Conservation (phyloP, 2,888 invertebrate species). For the Glaucopsyche alexis region DNA sequence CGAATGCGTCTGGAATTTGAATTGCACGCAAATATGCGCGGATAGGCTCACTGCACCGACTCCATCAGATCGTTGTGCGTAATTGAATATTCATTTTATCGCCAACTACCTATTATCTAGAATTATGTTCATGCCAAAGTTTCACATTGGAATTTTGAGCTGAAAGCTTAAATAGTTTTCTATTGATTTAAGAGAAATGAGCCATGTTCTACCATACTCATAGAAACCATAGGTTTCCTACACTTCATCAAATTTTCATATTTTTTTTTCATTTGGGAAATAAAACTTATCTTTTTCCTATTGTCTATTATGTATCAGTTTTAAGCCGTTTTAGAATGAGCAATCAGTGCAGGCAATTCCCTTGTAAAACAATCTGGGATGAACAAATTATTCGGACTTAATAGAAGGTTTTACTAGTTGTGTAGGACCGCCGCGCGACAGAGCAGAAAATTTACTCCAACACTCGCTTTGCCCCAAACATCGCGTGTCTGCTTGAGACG, state of each 20-base stretch:
- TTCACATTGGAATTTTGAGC: neutral
- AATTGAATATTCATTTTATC: constrained; percentile 15
- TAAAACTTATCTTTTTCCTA: no score
- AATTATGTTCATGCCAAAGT: neutral
- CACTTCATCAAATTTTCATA: no score
- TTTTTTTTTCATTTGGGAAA: no score
- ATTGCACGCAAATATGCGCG: constrained; percentile 64
- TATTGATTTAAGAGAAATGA: no score
- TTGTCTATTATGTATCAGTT: no score
- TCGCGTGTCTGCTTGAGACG: constrained; percentile 46
- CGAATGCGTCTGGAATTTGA: constrained; percentile 66
- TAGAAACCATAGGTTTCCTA: no score
- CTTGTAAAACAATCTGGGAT: constrained; percentile 20
- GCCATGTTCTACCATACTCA: no score
- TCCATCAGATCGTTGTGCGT: constrained; percentile 3
- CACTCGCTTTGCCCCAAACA: constrained; percentile 64
- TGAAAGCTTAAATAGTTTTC: neutral
- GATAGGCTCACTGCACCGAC: neutral
- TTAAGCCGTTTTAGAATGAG: neutral
- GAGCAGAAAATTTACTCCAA: constrained; percentile 67
- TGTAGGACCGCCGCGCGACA: constrained; percentile 56
- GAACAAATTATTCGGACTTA: constrained; percentile 37
- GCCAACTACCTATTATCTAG: neutral
- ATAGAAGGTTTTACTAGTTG: constrained; percentile 50
- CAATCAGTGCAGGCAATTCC: constrained; percentile 7